A percentile compares a stretch with the other conserved stretches of the same genome.
phyloP scores from a whole-genome alignment of 2,888 invertebrate species.

The Autographa gamma region DNA sequence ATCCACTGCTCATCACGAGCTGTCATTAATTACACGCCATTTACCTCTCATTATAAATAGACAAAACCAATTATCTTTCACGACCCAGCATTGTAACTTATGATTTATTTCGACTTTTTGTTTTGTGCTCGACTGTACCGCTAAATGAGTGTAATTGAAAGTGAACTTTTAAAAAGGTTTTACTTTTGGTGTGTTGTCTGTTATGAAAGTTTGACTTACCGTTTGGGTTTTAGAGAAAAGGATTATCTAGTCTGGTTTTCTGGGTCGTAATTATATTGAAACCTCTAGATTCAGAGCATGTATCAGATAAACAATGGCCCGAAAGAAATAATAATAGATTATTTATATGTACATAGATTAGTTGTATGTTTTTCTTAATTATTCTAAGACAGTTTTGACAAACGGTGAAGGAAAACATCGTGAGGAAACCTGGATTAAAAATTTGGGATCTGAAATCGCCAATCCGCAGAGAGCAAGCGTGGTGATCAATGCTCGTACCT shows the following conservation, averaged over 20 bases:
- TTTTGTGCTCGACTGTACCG: conserved; percentile 65
- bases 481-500: too few species aligned
- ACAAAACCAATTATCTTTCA: conserved; percentile 81
- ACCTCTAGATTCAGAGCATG: background rate
- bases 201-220: background rate
- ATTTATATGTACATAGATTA: too few species aligned
- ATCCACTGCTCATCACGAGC: conserved; percentile 67
- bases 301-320: background rate
- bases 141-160: conserved; percentile 67
- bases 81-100: conserved; percentile 66
- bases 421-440: too few species aligned
- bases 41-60: conserved; percentile 84
- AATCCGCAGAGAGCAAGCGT: too few species aligned
- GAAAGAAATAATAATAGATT: background rate
- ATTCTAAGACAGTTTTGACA: too few species aligned
- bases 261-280: background rate
- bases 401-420: too few species aligned
- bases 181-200: conserved; percentile 49
- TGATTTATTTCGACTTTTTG: conserved; percentile 78
- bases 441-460: too few species aligned
- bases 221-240: background rate
- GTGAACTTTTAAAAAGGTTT: conserved; percentile 63
- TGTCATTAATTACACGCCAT: conserved; percentile 83
- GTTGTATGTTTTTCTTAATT: too few species aligned
- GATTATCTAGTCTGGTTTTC: background rate